Evolutionary conservation across 2,888 invertebrate species (phyloP), one percentile per base, ranked within the genome.

Genomic region (Phania funesta): DNA sequence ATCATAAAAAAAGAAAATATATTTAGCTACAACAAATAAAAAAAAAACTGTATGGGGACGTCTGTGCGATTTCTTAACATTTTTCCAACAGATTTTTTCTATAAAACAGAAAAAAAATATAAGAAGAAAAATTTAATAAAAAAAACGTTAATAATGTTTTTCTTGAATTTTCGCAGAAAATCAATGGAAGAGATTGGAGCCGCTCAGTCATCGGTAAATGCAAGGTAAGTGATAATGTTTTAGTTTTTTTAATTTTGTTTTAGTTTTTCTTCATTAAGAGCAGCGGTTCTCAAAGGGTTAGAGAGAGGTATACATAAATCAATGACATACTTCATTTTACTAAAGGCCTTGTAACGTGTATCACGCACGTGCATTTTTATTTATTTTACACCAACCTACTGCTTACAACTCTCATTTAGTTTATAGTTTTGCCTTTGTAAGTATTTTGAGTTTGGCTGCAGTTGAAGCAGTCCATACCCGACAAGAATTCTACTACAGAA

Each of bases 121-220:
- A 26, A 41, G 41, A 41, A 56, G 52, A 50, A 41, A 68, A 67
- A 48, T 74, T 68, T 64, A 9, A 41, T 32, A 26, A 22, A 54
- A 74, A 75, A 76, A 70, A 74, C 77, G 73, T 82, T 70, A 74
- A 60, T 71, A 77, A 67, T 75, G 71, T 75, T 80, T 71, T 84
- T 76, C 80, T 78, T 82, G 58, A 80, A 68, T 77, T 84, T 89
- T 94, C 96, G 94, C 93, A 96, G 96, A 92, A 96, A 96, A 87
- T 93, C 96, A 84, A 95, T 96, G 92, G 96, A 96, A 92, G 96
- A 96, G 90, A 95, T 96, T 88, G 95, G 95, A 85, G 96, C 95
- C 89, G 94, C 96, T 74, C 94, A 90, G 87, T 90, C 96, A 84
- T 96, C 96, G 86, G 96, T 96, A 88, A 96, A 96, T 92, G 95